Evolutionary conservation across 2,888 invertebrate species (phyloP).

Genomic region (Oscheius sp.): DNA sequence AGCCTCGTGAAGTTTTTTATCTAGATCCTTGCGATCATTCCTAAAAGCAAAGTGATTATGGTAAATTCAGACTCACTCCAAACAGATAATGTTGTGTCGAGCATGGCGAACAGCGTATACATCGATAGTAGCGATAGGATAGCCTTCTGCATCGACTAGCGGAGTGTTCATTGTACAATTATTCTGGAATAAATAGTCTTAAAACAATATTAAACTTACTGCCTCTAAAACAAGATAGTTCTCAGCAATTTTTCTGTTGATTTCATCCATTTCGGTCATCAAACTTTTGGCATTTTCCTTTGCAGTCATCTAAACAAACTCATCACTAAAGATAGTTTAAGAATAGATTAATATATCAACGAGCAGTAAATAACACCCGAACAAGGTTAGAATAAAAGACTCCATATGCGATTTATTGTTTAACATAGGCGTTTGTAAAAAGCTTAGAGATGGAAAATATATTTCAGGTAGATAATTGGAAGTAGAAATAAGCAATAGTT

Average conservation of each 20-base stretch:
- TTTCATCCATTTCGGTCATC: constrained; percentile 54
- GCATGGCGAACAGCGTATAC: constrained; percentile 89
- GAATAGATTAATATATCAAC: background rate
- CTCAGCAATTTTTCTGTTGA: constrained; percentile 53
- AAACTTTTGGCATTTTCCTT: constrained; percentile 48
- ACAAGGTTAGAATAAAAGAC: too few species aligned
- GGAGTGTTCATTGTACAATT: constrained; percentile 79
- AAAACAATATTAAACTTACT: constrained; percentile 29
- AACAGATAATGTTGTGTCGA: constrained; percentile 87
- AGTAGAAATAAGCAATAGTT: too few species aligned
- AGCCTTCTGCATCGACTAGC: constrained; percentile 86
- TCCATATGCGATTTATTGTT: too few species aligned
- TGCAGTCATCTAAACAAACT: constrained; percentile 3
- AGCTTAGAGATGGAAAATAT: too few species aligned
- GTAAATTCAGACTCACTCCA: constrained; percentile 70
- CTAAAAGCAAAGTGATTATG: constrained; percentile 72
- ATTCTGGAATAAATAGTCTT: constrained; percentile 32
- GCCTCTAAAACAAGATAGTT: constrained; percentile 36
- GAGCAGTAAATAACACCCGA: background rate
- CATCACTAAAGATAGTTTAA: background rate
- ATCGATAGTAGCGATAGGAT: constrained; percentile 87
- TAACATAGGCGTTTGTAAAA: too few species aligned
- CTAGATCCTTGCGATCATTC: constrained; percentile 86
- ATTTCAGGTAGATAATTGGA: too few species aligned
- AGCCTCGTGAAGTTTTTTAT: constrained; percentile 78